These are phyloP conservation scores for Lepetodrilus schrolli DNA, from an alignment of 2,888 invertebrate species.

Conservation along the genomic window DNA sequence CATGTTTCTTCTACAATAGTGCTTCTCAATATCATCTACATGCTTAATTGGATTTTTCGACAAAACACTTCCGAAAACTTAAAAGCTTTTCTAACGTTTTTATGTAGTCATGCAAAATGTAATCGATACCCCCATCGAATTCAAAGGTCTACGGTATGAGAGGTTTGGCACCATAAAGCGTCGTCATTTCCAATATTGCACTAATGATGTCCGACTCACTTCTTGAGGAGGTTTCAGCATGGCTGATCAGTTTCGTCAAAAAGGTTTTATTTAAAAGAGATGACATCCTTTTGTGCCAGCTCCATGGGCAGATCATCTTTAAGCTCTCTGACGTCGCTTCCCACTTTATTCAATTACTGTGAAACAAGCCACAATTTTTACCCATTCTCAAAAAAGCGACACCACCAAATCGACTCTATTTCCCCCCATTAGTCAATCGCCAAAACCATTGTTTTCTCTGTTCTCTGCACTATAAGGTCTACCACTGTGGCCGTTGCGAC, in stretches of 20 bases:
- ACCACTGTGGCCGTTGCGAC: not conserved
- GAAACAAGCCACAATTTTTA: not conserved
- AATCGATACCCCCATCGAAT: not conserved
- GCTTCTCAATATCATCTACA: constrained; percentile 6
- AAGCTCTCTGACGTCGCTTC: not conserved
- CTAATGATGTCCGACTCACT: not conserved
- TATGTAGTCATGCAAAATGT: not conserved
- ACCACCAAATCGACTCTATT: not conserved
- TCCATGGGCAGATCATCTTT: not conserved
- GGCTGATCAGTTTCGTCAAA: not conserved
- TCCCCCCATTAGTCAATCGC: not conserved
- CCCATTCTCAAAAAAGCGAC: not conserved
- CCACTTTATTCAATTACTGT: not conserved
- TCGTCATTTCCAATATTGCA: not conserved
- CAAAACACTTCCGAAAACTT: constrained; percentile 19
- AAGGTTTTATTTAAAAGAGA: not conserved
- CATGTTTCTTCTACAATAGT: too few species aligned
- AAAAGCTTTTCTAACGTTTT: constrained; percentile 19
- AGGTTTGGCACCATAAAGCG: not conserved
- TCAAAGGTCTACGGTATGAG: not conserved
- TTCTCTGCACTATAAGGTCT: not conserved
- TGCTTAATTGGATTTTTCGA: constrained; percentile 6
- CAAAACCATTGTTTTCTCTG: not conserved
- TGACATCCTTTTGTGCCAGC: constrained; percentile 17
- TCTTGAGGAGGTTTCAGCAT: not conserved